These are phyloP conservation scores for Drosophila nr. perissopoda DNA, from an alignment of 2,888 invertebrate genomes.

Conservation along the genomic window DNA sequence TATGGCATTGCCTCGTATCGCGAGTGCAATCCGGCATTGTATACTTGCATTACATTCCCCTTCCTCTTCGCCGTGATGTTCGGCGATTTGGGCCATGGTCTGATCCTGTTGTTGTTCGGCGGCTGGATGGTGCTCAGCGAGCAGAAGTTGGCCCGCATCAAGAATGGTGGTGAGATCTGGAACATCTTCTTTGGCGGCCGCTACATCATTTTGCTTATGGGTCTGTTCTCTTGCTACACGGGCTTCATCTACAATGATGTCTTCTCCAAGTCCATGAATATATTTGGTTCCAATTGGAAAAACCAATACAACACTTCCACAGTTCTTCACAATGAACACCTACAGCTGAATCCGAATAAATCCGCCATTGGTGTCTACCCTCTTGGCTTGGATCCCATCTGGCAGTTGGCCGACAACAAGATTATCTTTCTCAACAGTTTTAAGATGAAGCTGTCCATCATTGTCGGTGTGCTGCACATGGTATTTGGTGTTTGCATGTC, in stretches of 20 bases:
- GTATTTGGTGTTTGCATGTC: slow-evolving; percentile 96
- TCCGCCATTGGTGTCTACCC: slow-evolving; percentile 87
- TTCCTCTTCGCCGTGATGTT: slow-evolving; percentile 99
- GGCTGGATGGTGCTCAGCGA: slow-evolving; percentile 94
- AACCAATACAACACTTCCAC: slow-evolving; percentile 87
- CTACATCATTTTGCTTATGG: slow-evolving; percentile 98
- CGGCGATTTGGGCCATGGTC: slow-evolving; percentile 96
- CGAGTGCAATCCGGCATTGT: slow-evolving; percentile 96
- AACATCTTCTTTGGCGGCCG: slow-evolving; percentile 99
- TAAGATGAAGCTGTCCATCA: slow-evolving; percentile 98
- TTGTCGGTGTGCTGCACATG: slow-evolving; percentile 97
- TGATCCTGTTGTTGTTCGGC: slow-evolving; percentile 93
- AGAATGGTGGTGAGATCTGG: slow-evolving; percentile 95
- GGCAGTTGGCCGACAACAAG: slow-evolving; percentile 94
- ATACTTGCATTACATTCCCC: slow-evolving; percentile 96
- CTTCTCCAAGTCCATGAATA: slow-evolving; percentile 97
- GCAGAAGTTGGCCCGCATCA: slow-evolving; percentile 90
- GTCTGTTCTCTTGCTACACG: slow-evolving; percentile 98
- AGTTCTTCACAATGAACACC: slow-evolving; percentile 85
- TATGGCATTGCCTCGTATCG: slow-evolving; percentile 97
- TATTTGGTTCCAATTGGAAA: slow-evolving; percentile 96
- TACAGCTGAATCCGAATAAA: slow-evolving; percentile 88
- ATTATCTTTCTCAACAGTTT: slow-evolving; percentile 97
- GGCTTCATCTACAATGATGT: slow-evolving; percentile 99
- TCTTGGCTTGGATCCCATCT: slow-evolving; percentile 93